Base-by-base conservation (phyloP, 2,888 invertebrate species). In the Ariolimax columbianus region DNA sequence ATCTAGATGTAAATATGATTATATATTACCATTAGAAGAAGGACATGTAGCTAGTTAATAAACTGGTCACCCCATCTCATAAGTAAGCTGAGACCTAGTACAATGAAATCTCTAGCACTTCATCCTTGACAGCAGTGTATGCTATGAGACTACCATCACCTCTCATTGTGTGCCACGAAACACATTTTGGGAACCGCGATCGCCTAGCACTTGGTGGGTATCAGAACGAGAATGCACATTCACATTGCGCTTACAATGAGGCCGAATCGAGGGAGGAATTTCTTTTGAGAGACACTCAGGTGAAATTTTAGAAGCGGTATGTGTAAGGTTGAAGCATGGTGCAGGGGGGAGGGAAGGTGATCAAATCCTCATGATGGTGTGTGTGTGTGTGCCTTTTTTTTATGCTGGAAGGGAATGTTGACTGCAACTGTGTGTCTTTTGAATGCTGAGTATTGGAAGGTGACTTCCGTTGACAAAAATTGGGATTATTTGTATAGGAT, bases 241-340 rank as follows among this genome's bases (percentile, higher is more conserved):
- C 63, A 63, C 7, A 63, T 30, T 59, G 23, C n/a, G 63, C 63
- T 63, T 63, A 72, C 72, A 72, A 72, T 30, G 40, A 72, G 72
- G 38, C 72, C 9, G 40, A 38, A 19, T 72, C 17, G 72, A 40
- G 72, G 72, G 72, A 40, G 40, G 40, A 72, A 72, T 72, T 72
- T 40, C 40, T 72, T 72, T 72, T 38, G 26, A 40, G 23, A 3
- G 72, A 72, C 7, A 17, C 72, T 26, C 26, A 40, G 72, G 72
- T 72, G 72, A 72, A 72, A 72, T 72, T 72, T 72, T 40, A 40
- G 2, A 7, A n/a, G 63, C n/a, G 63, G 63, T 63, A 63, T 63
- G 63, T 63, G 30, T n/a, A 63, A 23, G 63, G 3, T 9, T 23
- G 55, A 51, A 17, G 63, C 26, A 63, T 30, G n/a, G 63, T 3